Evolutionary conservation across 2,888 invertebrate species (phyloP).

Genomic region (Drosophila birchii): DNA sequence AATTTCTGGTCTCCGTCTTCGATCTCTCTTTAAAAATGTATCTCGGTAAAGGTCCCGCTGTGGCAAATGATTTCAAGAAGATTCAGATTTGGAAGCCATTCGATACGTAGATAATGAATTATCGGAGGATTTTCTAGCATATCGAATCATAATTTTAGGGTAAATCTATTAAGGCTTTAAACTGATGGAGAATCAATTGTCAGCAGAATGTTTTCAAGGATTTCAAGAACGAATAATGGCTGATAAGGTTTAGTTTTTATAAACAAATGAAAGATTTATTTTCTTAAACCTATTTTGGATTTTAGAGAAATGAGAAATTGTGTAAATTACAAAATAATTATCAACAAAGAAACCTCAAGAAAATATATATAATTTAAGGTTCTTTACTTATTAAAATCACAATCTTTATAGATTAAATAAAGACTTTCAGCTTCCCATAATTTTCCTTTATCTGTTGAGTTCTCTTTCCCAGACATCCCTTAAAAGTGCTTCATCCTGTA

Average conservation of each 20-base stretch:
- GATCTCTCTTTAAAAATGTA: neutral
- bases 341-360: neutral
- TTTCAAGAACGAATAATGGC: neutral
- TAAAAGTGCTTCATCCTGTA: neutral
- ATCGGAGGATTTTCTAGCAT: conserved; percentile 10
- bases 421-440: neutral
- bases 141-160: conserved; percentile 25
- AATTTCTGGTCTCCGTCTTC: conserved; percentile 1
- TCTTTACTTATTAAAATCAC: neutral
- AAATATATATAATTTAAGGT: neutral
- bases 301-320: too few species aligned
- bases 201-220: neutral
- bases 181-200: conserved; percentile 12
- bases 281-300: neutral
- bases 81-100: conserved; percentile 26
- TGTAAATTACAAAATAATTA: neutral
- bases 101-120: conserved; percentile 43
- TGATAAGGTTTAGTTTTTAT: neutral
- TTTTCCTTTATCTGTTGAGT: conserved; percentile 1
- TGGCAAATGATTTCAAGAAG: conserved; percentile 12
- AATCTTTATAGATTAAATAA: neutral
- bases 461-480: neutral
- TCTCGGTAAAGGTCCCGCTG: conserved; percentile 23
- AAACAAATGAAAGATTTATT: neutral
- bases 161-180: conserved; percentile 13